Base-by-base conservation (phyloP, 2,113 vertebrate species). In the Nibea albiflora region DNA sequence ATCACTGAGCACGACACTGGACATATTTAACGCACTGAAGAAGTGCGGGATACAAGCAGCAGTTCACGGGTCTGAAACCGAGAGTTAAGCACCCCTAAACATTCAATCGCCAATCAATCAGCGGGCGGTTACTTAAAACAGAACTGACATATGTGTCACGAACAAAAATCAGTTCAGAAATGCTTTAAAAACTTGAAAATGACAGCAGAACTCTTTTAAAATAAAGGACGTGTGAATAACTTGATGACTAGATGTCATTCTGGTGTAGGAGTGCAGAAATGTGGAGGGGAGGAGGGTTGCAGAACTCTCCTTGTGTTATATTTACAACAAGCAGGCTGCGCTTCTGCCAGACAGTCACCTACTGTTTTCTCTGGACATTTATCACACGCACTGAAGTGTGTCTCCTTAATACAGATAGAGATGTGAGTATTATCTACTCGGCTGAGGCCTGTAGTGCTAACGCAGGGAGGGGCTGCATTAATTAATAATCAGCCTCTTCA, bases 401-500 rank as follows among this genome's bases (percentile, higher is more conserved):
- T 17, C 72, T 31, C 11, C 57, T 5, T 68, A 22, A 52, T 66
- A 15, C 70, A 81, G 76, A 84, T 60, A 70, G 24, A 63, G 28
- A 82, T 56, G 53, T 61, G 69, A 85, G 31, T 65, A 58, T 85
- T 70, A 81, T 84, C 78, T 62, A 5, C 26, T 54, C 22, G 1
- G 5, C 50, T 35, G 66, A 47, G 64, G n/a, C 20, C 28, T 49
- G 54, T n/a, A 52, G 49, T 14, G 78, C 70, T 46, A 84, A 70
- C 31, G 56, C 17, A 73, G 15, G 57, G 57, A 56, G 56, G 71
- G 72, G 28, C 60, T 57, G n/a, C 42, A 60, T 75, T 80, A 57
- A 89, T 87, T 80, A 52, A 85, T 86, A 75, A 80, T 76, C 60
- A 64, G 54, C 73, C 76, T 63, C 61, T 82, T 84, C 66, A 86